These are phyloP conservation scores for Stramonita haemastoma DNA, from an alignment of 2,888 invertebrate genomes.

Conservation along the genomic window DNA sequence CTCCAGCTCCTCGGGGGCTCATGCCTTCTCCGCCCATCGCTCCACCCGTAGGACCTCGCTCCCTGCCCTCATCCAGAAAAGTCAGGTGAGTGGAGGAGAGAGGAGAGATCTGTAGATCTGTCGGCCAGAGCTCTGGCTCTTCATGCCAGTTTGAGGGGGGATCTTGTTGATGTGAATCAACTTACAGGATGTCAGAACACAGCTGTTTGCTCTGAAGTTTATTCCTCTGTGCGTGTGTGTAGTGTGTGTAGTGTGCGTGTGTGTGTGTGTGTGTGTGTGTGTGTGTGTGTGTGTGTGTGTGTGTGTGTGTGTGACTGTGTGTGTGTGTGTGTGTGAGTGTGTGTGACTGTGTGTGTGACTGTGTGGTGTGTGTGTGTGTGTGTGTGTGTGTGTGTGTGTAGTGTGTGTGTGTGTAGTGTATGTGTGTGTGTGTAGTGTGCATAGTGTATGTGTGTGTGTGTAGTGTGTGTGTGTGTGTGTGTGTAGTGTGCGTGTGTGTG, in stretches of 20 bases:
- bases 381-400: too few relatives aligned
- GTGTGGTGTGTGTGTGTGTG: too few relatives aligned
- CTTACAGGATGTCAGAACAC: too few relatives aligned
- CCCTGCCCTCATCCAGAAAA: conserved; percentile 75
- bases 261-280: not conserved
- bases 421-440: too few relatives aligned
- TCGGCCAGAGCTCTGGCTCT: not conserved
- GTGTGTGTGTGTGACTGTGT: not conserved
- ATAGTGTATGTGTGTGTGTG: not conserved
- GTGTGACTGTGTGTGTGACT: not conserved
- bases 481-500: not conserved
- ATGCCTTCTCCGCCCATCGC: conserved; percentile 68
- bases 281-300: not conserved
- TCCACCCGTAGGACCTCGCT: conserved; percentile 76
- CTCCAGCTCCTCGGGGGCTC: conserved; percentile 73
- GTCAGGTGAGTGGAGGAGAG: conserved; percentile 63
- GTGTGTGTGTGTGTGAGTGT: not conserved
- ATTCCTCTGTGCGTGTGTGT: too few relatives aligned
- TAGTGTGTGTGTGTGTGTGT: not conserved
- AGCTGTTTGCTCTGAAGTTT: not conserved
- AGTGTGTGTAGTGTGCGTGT: not conserved
- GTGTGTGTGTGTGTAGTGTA: too few relatives aligned
- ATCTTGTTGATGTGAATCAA: too few relatives aligned
- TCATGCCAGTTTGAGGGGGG: too few relatives aligned
- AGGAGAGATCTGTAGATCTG: too few relatives aligned